phyloP scores from a whole-genome alignment of 2,113 vertebrate species.

The Oryctolagus cuniculus region DNA sequence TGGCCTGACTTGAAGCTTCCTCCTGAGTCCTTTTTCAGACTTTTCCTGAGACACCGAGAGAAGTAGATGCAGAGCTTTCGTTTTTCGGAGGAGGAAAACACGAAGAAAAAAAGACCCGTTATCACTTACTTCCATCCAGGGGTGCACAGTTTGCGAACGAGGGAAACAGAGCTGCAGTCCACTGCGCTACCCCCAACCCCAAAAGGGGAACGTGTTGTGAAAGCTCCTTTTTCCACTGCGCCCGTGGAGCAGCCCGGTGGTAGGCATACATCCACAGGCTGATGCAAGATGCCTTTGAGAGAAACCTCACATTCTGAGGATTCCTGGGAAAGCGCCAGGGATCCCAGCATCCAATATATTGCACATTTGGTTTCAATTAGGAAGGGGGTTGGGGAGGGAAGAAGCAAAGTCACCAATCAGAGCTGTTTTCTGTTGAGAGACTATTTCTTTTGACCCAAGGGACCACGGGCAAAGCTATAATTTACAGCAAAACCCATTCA shows the following conservation, averaged over 20 bases:
- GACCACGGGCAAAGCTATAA: slow-evolving; percentile 87
- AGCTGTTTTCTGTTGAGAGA: slow-evolving; percentile 86
- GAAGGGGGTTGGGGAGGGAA: slow-evolving; percentile 85
- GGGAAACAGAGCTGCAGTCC: slow-evolving; percentile 75
- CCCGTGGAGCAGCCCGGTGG: slow-evolving; percentile 81
- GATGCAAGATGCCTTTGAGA: slow-evolving; percentile 93
- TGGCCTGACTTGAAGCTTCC: not conserved
- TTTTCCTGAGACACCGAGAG: slow-evolving; percentile 24
- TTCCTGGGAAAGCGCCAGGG: slow-evolving; percentile 92
- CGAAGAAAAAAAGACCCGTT: not conserved
- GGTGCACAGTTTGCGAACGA: slow-evolving; percentile 45
- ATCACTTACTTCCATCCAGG: slow-evolving; percentile 78
- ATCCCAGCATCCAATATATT: slow-evolving; percentile 95
- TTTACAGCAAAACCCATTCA: slow-evolving; percentile 90
- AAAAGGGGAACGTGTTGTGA: not conserved
- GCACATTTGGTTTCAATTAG: slow-evolving; percentile 97
- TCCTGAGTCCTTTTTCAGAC: slow-evolving; percentile 41
- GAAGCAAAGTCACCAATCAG: slow-evolving; percentile 87
- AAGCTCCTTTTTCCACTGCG: slow-evolving; percentile 72
- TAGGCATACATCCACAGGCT: slow-evolving; percentile 88
- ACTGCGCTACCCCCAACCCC: slow-evolving; percentile 54
- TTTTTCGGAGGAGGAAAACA: not conserved
- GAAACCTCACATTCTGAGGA: slow-evolving; percentile 91
- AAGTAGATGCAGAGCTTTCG: not conserved
- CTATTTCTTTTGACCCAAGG: slow-evolving; percentile 89